phyloP scores from a whole-genome alignment of 2,113 vertebrate species.

The Myiopsitta monachus region DNA sequence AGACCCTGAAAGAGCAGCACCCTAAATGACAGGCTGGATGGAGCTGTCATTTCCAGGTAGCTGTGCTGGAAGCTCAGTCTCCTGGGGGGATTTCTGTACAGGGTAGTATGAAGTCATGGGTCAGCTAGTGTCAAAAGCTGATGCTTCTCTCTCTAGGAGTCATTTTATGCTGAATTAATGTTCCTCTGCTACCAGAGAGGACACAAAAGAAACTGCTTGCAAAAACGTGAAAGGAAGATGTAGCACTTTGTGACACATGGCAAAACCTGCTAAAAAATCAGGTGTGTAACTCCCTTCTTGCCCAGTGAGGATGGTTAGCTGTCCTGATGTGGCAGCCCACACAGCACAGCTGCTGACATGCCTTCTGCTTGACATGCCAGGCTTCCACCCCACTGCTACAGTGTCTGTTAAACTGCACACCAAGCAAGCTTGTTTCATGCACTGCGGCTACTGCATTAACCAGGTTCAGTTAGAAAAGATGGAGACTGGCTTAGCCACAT shows the following conservation, averaged over 20 bases:
- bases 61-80: neutral
- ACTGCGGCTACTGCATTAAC: neutral
- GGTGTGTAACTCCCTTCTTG: neutral
- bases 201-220: neutral
- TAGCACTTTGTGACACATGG: rapidly evolving
- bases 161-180: rapidly evolving
- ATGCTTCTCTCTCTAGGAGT: neutral
- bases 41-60: neutral
- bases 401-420: neutral
- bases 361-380: neutral
- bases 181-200: neutral
- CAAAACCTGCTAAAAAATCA: neutral
- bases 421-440: rapidly evolving
- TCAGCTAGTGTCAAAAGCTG: neutral
- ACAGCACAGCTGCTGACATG: neutral
- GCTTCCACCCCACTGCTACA: rapidly evolving
- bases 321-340: neutral
- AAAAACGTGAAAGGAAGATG: neutral
- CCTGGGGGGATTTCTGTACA: rapidly evolving
- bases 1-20: neutral
- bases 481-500: neutral
- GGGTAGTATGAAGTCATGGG: rapidly evolving
- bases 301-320: neutral
- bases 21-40: too few species aligned
- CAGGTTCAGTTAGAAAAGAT: neutral